Percentiles rank a stretch among this genome's conserved stretches.
phyloP scores from a whole-genome alignment of 2,888 invertebrate genomes.

The Listrodromus nycthemerus region DNA sequence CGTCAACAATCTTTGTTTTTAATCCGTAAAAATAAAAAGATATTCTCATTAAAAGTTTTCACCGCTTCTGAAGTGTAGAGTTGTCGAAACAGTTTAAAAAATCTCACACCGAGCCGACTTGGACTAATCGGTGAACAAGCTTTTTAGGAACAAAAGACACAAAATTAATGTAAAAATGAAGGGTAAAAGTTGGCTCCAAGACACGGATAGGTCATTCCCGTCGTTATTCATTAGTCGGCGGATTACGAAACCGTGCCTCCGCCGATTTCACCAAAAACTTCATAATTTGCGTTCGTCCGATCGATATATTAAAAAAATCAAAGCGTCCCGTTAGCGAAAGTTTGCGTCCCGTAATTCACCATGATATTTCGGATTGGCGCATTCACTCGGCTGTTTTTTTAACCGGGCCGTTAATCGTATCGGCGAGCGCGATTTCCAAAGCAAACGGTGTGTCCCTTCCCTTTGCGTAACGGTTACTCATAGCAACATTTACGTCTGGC shows the following conservation, averaged over 20 bases:
- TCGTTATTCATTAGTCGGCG: slow-evolving; percentile 57
- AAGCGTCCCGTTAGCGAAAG: slow-evolving; percentile 60
- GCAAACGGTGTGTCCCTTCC: slow-evolving; percentile 5
- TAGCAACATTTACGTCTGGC: slow-evolving; percentile 42
- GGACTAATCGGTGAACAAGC: slow-evolving; percentile 60
- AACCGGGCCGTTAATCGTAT: slow-evolving; percentile 78
- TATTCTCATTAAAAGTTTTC: slow-evolving; percentile 1
- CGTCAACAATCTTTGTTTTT: slow-evolving; percentile 25
- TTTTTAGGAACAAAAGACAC: slow-evolving; percentile 78
- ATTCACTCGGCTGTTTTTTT: slow-evolving; percentile 76
- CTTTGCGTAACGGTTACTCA: slow-evolving; percentile 41
- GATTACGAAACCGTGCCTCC: slow-evolving; percentile 33
- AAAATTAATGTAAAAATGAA: slow-evolving; percentile 76
- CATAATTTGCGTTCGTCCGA: slow-evolving; percentile 30
- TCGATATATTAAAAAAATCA: slow-evolving; percentile 18
- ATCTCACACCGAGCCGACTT: slow-evolving; percentile 57
- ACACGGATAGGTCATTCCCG: slow-evolving; percentile 69
- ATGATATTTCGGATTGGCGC: slow-evolving; percentile 63
- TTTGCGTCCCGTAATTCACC: slow-evolving; percentile 58
- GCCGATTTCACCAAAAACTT: slow-evolving; percentile 44
- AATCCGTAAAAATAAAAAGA: neutral
- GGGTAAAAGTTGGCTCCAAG: slow-evolving; percentile 74
- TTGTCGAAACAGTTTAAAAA: slow-evolving; percentile 50
- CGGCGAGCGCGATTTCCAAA: slow-evolving; percentile 66
- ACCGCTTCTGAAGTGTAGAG: neutral